phyloP scores from a whole-genome alignment of 2,113 vertebrate genomes.

The Catharus bicknelli region DNA sequence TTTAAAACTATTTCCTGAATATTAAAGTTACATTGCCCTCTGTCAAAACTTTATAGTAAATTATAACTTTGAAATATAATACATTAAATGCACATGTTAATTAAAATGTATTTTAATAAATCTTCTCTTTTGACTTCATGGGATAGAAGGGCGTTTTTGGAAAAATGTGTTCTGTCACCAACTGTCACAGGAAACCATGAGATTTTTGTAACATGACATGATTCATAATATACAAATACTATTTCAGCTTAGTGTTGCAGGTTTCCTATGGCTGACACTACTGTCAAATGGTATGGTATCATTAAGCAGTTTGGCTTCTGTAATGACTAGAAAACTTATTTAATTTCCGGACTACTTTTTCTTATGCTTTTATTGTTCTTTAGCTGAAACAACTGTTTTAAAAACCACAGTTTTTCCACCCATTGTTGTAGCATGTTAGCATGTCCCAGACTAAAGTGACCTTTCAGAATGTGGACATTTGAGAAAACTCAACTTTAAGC shows the following conservation, averaged over 20 bases:
- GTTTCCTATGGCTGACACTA: neutral
- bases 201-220: neutral
- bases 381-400: neutral
- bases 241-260: neutral
- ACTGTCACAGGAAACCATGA: neutral
- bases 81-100: neutral
- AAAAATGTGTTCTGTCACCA: neutral
- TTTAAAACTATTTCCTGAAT: neutral
- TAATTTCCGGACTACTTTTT: neutral
- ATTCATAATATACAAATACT: neutral
- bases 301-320: neutral
- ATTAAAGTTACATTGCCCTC: neutral
- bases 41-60: neutral
- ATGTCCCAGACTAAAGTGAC: neutral
- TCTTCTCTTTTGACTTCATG: neutral
- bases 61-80: neutral
- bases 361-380: neutral
- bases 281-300: neutral
- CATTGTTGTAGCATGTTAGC: neutral
- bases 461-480: neutral
- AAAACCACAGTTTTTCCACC: rapidly evolving
- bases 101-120: neutral
- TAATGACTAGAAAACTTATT: neutral
- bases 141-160: neutral
- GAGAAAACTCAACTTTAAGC: neutral